These are phyloP conservation scores for Brachyptera putata DNA, from an alignment of 2,888 invertebrate genomes.

Conservation along the genomic window DNA sequence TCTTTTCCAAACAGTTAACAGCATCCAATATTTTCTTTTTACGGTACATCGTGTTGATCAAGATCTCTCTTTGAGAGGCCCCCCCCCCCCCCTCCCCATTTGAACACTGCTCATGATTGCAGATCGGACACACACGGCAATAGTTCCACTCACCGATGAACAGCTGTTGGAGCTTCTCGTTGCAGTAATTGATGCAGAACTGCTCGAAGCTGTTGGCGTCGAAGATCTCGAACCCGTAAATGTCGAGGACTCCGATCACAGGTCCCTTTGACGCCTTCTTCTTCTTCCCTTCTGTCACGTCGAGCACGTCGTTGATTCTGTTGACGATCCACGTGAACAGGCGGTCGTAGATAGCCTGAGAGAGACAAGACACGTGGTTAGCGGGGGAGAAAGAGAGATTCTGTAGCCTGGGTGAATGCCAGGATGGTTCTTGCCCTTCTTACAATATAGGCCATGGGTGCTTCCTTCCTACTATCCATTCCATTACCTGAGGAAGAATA, in stretches of 20 bases:
- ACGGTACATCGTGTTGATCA: too few relatives aligned
- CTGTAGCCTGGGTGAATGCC: too few relatives aligned
- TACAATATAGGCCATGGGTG: too few relatives aligned
- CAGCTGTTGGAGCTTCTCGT: constrained; percentile 95
- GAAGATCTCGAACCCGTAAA: constrained; percentile 98
- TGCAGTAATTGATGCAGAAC: constrained; percentile 98
- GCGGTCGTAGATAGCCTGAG: constrained; percentile 84
- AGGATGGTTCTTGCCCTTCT: too few relatives aligned
- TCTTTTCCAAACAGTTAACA: too few relatives aligned
- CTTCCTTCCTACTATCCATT: too few relatives aligned
- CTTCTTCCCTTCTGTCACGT: constrained; percentile 56
- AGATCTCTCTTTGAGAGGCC: too few relatives aligned
- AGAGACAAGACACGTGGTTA: constrained; percentile 28
- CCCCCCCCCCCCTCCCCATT: too few relatives aligned
- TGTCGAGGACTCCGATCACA: constrained; percentile 92
- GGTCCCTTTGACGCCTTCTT: constrained; percentile 61
- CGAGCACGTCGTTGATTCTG: constrained; percentile 86
- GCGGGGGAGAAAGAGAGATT: background rate
- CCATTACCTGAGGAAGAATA: too few relatives aligned
- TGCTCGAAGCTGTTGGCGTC: constrained; percentile 97
- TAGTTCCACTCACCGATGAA: constrained; percentile 88
- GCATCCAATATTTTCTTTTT: too few relatives aligned
- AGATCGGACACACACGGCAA: too few relatives aligned
- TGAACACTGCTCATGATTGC: too few relatives aligned
- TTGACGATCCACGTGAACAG: constrained; percentile 93